Base-by-base conservation (phyloP, 2,888 invertebrate genomes). In the Dexiosoma caninum region DNA sequence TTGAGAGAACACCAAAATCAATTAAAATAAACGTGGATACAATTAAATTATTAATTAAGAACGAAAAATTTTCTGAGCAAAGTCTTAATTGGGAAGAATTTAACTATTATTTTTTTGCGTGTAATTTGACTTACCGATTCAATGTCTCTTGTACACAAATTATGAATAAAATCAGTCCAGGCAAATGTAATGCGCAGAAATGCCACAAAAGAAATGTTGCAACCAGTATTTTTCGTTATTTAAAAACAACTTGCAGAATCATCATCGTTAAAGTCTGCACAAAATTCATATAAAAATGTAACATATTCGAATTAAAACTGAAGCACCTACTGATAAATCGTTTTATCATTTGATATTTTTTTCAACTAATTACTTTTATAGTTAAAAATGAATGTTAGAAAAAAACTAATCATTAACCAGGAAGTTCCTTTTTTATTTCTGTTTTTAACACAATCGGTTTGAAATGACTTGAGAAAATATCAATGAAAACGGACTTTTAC, bases 401-500 rank as follows among this genome's bases (percentile, higher is more conserved):
- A n/a, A n/a, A 49, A 23, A 49, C 23, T 19, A 70, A 40, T 0
- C 53, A 46, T 49, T 57, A 30, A 57, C 46, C 74, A 74, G 74
- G 74, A 66, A 57, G 57, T 32, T 66, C n/a, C 44, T 21, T 37
- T 10, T 51, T 9, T 40, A 1, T 3, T 23, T 53, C 9, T 12
- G 19, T 16, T 35, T 55, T 51, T 19, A 19, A 21, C 30, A 21
- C 16, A 51, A 53, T 30, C 60, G 30, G 21, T 59, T 55, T 35
- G 19, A 70, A 46, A 49, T 37, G 2, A 69, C 1, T 7, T 2
- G n/a, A 55, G 19, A 76, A 60, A 69, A 51, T 44, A 16, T 51
- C 44, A 69, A 55, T 40, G 27, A 30, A 77, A 76, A 55, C 69
- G 69, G 69, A 77, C 60, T 75, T 69, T 37, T 62, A 64, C 14